A percentile compares a stretch with the other conserved stretches of the same genome.
These are phyloP conservation scores for Osmerus mordax DNA, from an alignment of 2,113 vertebrate species.

Conservation along the genomic window DNA sequence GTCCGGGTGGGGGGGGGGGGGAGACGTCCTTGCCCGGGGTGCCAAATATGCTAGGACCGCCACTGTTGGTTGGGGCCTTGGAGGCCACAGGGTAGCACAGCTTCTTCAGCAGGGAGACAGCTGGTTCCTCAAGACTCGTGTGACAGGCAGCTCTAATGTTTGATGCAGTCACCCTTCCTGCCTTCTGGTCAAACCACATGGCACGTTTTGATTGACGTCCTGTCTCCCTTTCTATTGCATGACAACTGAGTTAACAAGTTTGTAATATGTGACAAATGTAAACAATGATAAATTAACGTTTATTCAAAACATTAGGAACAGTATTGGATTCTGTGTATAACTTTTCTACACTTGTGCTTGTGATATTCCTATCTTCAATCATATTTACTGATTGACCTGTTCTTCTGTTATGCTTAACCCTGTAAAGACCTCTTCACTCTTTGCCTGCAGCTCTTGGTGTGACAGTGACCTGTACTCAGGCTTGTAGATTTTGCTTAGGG, in stretches of 20 bases:
- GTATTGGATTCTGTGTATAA: constrained; percentile 3
- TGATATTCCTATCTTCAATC: constrained; percentile 12
- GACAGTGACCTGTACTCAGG: not conserved
- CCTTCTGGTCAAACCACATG: no score
- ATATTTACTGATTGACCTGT: not conserved
- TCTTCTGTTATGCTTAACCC: constrained; percentile 4
- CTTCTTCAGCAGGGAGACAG: constrained; percentile 17
- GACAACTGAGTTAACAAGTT: not conserved
- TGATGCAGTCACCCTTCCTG: no score
- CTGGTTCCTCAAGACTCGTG: not conserved
- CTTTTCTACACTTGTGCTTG: not conserved
- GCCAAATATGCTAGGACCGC: no score
- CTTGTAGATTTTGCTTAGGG: constrained; percentile 9
- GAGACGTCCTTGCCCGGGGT: no score
- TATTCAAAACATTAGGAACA: constrained; percentile 1
- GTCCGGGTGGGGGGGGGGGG: no score
- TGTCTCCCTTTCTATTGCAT: not conserved
- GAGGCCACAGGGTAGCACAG: constrained; percentile 12
- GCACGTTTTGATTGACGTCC: not conserved
- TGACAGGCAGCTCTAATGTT: no score
- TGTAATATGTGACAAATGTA: constrained; percentile 16
- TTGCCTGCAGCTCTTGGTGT: constrained; percentile 10
- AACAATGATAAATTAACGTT: not conserved
- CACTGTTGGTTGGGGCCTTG: constrained; percentile 2
- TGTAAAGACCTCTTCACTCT: constrained; percentile 17